These are phyloP conservation scores for Pogonocherus hispidulus DNA, from an alignment of 2,888 invertebrate species.

Conservation along the genomic window DNA sequence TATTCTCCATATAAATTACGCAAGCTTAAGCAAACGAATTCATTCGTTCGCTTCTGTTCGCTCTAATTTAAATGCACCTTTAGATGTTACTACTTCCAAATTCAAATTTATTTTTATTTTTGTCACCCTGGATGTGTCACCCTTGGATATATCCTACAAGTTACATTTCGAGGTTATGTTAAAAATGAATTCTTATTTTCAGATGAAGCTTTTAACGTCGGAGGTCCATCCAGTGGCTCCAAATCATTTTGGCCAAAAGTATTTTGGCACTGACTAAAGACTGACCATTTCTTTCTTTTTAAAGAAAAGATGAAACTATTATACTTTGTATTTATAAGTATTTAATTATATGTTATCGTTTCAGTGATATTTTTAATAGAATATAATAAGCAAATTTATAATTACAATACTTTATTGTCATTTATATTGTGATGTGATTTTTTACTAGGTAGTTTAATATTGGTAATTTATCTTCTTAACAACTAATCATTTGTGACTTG, in stretches of 20 bases:
- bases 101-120: no score
- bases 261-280: constrained; percentile 94
- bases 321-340: neutral
- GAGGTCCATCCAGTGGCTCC: constrained; percentile 96
- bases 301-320: neutral
- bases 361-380: constrained; percentile 1
- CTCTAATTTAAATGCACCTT: no score
- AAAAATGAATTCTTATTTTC: constrained; percentile 51
- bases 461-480: neutral
- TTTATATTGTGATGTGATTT: constrained; percentile 2
- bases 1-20: no score
- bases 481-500: neutral
- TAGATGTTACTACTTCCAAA: no score
- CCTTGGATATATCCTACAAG: no score
- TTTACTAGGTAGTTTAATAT: constrained; percentile 3
- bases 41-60: no score
- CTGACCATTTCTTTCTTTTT: constrained; percentile 25
- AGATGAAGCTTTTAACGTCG: constrained; percentile 95
- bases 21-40: no score
- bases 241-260: constrained; percentile 98
- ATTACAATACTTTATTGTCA: constrained; percentile 4
- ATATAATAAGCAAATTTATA: constrained; percentile 12
- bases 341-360: constrained; percentile 17
- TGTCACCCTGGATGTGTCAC: no score
- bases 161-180: no score